These are phyloP conservation scores for Collichthys lucidus DNA, from an alignment of 2,113 vertebrate species.

Conservation along the genomic window DNA sequence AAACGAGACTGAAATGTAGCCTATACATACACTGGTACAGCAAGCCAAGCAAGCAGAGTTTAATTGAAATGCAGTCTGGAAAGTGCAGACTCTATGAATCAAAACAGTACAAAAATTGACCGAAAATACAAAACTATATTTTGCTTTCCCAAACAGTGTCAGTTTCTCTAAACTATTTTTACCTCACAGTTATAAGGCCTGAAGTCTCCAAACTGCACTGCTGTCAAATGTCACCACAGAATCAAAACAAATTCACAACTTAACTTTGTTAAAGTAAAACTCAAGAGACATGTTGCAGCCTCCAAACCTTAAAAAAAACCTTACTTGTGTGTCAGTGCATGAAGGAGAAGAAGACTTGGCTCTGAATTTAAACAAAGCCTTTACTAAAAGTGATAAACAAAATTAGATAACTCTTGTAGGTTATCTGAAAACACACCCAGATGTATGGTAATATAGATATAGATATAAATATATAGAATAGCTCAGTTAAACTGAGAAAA, in stretches of 20 bases:
- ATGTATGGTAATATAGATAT: not conserved
- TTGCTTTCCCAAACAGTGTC: not conserved
- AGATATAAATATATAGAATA: not conserved
- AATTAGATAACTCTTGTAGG: not conserved
- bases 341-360: not conserved
- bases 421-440: not conserved
- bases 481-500: not conserved
- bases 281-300: not conserved
- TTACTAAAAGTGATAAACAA: no score
- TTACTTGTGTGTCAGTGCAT: not conserved
- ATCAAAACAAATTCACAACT: not conserved
- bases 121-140: not conserved
- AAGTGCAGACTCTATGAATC: conserved; percentile 1
- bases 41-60: not conserved
- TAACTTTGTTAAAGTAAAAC: not conserved
- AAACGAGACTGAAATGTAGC: not conserved
- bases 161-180: not conserved
- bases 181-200: not conserved
- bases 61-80: conserved; percentile 12
- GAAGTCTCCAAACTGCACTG: not conserved
- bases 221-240: conserved; percentile 4
- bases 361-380: not conserved
- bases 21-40: not conserved
- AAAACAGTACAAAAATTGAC: not conserved
- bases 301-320: not conserved